Conservation (phyloP, 2,888 invertebrate genomes). For the Heliconius erato region DNA sequence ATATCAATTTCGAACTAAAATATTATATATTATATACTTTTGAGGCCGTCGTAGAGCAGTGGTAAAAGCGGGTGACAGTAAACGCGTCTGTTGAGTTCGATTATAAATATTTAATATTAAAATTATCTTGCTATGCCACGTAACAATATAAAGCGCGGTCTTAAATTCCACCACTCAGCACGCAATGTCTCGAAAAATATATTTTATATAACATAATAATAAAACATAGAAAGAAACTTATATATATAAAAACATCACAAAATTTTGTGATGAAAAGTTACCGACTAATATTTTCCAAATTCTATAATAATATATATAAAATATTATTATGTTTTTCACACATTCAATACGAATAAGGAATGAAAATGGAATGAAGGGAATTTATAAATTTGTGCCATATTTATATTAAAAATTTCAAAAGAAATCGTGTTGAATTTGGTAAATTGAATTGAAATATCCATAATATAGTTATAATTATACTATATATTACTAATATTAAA, state of each 20-base stretch:
- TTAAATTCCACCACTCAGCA: background rate
- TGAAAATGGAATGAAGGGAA: constrained; percentile 7
- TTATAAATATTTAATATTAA: no score
- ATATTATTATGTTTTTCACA: background rate
- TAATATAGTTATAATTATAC: no score
- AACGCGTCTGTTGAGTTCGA: no score
- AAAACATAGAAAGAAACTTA: background rate
- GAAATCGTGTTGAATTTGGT: no score
- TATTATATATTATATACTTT: background rate
- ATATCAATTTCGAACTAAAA: background rate
- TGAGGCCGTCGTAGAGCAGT: no score
- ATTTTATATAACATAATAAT: background rate
- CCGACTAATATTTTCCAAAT: background rate
- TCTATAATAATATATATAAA: no score
- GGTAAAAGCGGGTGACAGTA: no score
- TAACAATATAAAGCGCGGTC: no score
- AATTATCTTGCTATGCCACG: no score
- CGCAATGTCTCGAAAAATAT: background rate
- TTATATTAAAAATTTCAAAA: background rate
- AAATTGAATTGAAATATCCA: no score
- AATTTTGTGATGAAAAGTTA: background rate
- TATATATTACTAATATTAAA: no score
- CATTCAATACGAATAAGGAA: background rate
- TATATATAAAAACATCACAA: background rate
- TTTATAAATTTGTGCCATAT: background rate